Evolutionary conservation across 2,797 vertebrate species (phyloP), one percentile per base, ranked within the genome.

Genomic region (Melanogrammus aeglefinus): DNA sequence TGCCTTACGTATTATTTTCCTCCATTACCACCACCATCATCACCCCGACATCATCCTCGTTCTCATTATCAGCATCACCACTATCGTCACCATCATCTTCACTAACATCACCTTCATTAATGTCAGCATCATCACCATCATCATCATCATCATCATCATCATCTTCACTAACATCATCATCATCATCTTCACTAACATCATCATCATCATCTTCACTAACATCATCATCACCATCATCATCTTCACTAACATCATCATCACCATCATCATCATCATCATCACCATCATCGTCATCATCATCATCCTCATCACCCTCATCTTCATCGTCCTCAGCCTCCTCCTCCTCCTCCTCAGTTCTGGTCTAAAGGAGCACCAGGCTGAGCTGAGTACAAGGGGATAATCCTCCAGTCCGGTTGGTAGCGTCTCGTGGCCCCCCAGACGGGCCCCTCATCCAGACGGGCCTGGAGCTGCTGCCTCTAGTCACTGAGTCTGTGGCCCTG

Each of bases 301-400:
- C 57, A 83, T 78, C 81, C 77, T 87, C 27, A 18, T 86, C 80
- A 44, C 76, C 79, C 33, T 66, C n/a, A 66, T 8, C 57, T 2
- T 66, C 57, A 0, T 27, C 85, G 81, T 90, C 80, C 80, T 89
- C 88, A 88, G 81, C 57, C 8, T 66, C 57, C 5, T 27, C 57
- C 8, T 66, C 57, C 5, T 27, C 85, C 81, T 90, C 80, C 80
- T 89, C 88, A 88, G 81, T 89, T 89, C 79, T 81, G 81, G 81
- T 91, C 86, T 92, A 90, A 92, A 90, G 82, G 86, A 91, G 88
- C 88, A 80, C 88, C 86, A 83, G 85, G 80, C 75, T 85, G 88
- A 81, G 76, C 88, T 86, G 86, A 82, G 85, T 87, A 36, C 85
- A 86, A 91, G 3, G 31, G 31, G 31, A 4, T 33, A 4, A 33